phyloP scores from a whole-genome alignment of 2,888 invertebrate species.

The Macrostomum cliftonense region DNA sequence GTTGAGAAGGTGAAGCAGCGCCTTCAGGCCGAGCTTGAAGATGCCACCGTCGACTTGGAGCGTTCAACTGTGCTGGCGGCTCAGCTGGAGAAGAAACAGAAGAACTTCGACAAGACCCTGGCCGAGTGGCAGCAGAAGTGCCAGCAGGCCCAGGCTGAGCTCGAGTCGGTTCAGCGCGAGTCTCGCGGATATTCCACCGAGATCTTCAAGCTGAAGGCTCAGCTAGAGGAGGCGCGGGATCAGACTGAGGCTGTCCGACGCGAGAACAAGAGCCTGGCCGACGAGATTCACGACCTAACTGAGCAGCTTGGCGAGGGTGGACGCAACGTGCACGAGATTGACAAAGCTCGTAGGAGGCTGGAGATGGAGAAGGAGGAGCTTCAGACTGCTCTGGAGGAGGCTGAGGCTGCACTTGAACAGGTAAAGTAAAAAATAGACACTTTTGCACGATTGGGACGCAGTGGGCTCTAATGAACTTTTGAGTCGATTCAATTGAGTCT shows the following conservation, averaged over 20 bases:
- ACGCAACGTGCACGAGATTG: constrained; percentile 95
- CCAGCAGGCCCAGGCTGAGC: constrained; percentile 44
- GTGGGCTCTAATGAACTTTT: no score
- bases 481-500: no score
- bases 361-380: constrained; percentile 99
- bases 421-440: no score
- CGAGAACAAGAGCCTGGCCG: constrained; percentile 90
- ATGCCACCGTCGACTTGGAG: constrained; percentile 89
- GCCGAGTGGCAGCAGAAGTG: constrained; percentile 96
- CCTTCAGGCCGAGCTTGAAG: constrained; percentile 87
- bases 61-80: constrained; percentile 56
- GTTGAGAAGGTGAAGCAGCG: constrained; percentile 88
- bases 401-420: constrained; percentile 94
- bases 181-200: constrained; percentile 98
- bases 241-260: constrained; percentile 90
- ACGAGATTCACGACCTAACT: constrained; percentile 96
- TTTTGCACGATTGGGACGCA: no score
- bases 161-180: constrained; percentile 96
- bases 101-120: constrained; percentile 98
- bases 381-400: constrained; percentile 94
- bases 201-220: constrained; percentile 88
- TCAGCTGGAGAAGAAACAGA: constrained; percentile 94
- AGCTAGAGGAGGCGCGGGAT: constrained; percentile 88
- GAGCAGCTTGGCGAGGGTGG: constrained; percentile 99
- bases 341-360: constrained; percentile 90